Conservation (phyloP, 35 echinoderm and acorn worm genomes). For the Ptychodera flava region DNA sequence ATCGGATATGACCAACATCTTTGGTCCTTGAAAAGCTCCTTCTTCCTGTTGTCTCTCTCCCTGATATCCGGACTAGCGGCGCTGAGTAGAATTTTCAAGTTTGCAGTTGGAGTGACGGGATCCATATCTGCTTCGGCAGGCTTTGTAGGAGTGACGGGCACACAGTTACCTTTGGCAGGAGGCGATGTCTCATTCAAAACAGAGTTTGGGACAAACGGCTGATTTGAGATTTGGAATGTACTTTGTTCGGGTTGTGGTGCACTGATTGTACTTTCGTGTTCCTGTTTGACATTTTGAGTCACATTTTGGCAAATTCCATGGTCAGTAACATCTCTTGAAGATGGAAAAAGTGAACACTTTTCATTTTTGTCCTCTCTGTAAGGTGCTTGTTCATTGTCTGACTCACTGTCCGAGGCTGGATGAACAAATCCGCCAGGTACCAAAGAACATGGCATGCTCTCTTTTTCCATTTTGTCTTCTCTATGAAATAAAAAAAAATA, state of each 20-base stretch:
- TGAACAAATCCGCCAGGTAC: neutral
- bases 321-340: too few relatives aligned
- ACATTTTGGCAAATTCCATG: too few relatives aligned
- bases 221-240: too few relatives aligned
- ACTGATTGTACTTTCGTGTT: too few relatives aligned
- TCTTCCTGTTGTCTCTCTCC: conserved; percentile 47
- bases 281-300: too few relatives aligned
- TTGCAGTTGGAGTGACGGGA: conserved; percentile 90
- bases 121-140: conserved; percentile 11
- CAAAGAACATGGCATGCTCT: neutral
- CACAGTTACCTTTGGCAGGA: neutral
- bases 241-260: too few relatives aligned
- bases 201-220: too few relatives aligned
- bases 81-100: conserved; percentile 75
- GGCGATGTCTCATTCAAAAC: neutral
- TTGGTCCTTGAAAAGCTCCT: neutral
- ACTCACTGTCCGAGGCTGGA: neutral
- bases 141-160: conserved; percentile 71
- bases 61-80: conserved; percentile 78
- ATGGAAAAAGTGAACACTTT: too few relatives aligned
- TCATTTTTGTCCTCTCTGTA: too few relatives aligned
- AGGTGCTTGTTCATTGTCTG: neutral
- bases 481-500: neutral
- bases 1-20: too few relatives aligned
- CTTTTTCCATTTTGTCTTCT: neutral